Conservation (phyloP, 1,140 invertebrate genomes). For the Drosophila quadrilineata region DNA sequence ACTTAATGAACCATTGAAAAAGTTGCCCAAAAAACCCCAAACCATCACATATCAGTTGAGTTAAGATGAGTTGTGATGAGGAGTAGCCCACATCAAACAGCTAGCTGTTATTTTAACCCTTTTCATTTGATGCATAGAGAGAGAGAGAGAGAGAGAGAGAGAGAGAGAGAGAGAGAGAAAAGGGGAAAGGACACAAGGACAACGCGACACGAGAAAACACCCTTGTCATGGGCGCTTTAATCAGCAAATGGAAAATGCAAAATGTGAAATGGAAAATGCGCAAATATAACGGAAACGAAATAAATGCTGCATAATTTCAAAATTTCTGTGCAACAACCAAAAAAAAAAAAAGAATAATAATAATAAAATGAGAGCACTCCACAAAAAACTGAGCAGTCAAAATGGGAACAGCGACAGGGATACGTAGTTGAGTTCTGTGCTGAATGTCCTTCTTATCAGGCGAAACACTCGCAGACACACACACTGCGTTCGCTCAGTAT, state of each 20-base stretch:
- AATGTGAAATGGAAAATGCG: neutral
- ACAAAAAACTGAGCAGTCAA: too few relatives aligned
- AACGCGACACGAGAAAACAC: too few relatives aligned
- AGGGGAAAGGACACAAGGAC: constrained; percentile 6
- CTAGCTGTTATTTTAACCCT: constrained; percentile 70
- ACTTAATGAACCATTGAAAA: constrained; percentile 65
- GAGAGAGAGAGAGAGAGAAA: neutral
- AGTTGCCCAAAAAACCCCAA: constrained; percentile 18
- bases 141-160: too few relatives aligned
- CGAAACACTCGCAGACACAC: constrained; percentile 52
- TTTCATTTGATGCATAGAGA: constrained; percentile 44
- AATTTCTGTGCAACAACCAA: constrained; percentile 41
- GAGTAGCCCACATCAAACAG: constrained; percentile 66
- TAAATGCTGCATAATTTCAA: constrained; percentile 51
- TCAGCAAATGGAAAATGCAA: constrained; percentile 64
- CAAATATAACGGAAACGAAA: constrained; percentile 1
- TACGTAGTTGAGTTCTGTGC: too few relatives aligned
- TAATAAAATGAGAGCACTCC: too few relatives aligned
- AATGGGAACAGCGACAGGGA: too few relatives aligned
- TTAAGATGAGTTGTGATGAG: constrained; percentile 6
- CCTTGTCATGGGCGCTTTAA: constrained; percentile 65
- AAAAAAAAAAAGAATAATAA: neutral
- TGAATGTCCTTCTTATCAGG: constrained; percentile 58
- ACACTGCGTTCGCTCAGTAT: constrained; percentile 7
- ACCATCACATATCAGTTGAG: constrained; percentile 12